Base-by-base conservation (phyloP, 2,797 vertebrate species). In the Rachycentron canadum region DNA sequence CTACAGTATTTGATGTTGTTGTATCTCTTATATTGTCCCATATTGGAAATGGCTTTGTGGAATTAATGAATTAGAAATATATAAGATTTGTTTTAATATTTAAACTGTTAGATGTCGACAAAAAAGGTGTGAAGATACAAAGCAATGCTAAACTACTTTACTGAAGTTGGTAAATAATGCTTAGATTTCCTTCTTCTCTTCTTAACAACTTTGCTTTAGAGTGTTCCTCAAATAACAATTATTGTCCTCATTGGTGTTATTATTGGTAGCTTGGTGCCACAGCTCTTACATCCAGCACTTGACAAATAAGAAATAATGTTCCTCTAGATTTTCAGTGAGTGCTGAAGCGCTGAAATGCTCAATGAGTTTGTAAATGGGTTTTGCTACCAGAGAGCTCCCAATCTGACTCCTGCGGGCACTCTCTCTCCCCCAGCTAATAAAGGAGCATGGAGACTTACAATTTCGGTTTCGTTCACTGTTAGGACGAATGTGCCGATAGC, bases 311-410 rank as follows among this genome's bases (percentile, higher is more conserved):
- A 75, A 61, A 26, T 19, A 43, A 52, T 32, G 41, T 40, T 67
- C 21, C 38, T 73, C 11, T 9, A 38, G 45, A 64, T 61, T 71
- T 53, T 65, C 11, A 50, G 30, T 49, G 49, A n/a, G 45, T 72
- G 49, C 34, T 52, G 50, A 68, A 45, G 78, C 17, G 11, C 45
- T 49, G 32, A 57, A 68, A 75, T 3, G 34, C 59, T 86, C 49
- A 64, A 32, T 67, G 65, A 67, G 50, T 78, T 83, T 69, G n/a
- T 50, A 82, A 86, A 85, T 74, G 40, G 25, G 13, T 65, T 83
- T 66, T 45, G 25, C 41, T 36, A 17, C 23, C 60, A 23, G 55
- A 67, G 7, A 53, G 32, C 7, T 62, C 38, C 36, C 23, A 26
- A 49, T 57, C 56, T 43, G 76, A 80, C 40, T 60, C 52, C 49